Evolutionary conservation across 2,113 vertebrate species (phyloP).

Genomic region (Marmota monax): DNA sequence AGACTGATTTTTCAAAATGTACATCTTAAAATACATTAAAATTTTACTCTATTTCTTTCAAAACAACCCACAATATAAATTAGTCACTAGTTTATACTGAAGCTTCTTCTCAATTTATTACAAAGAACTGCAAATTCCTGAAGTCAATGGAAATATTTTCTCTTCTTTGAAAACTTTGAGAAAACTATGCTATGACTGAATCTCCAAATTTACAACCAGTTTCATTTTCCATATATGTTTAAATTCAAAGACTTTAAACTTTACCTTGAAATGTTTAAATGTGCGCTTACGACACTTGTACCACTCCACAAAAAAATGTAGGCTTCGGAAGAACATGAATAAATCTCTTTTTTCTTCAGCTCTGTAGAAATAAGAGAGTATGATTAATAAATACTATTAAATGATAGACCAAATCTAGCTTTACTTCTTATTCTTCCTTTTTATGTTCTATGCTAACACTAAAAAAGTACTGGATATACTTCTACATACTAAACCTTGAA

Average conservation of each 20-base stretch:
- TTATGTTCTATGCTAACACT: background rate
- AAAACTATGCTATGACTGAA: background rate
- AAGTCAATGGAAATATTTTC: conserved; percentile 31
- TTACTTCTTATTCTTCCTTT: background rate
- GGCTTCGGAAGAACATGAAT: conserved; percentile 91
- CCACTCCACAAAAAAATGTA: conserved; percentile 91
- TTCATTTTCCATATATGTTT: conserved; percentile 47
- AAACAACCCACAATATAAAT: conserved; percentile 44
- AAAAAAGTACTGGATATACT: background rate
- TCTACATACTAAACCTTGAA: background rate
- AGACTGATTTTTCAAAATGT: conserved; percentile 49
- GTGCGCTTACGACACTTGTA: conserved; percentile 89
- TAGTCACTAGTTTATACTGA: background rate
- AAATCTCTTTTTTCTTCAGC: conserved; percentile 89
- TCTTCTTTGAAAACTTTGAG: conserved; percentile 41
- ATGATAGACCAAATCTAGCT: background rate
- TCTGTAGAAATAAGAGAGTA: conserved; percentile 85
- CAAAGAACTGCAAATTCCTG: conserved; percentile 45
- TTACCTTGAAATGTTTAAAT: conserved; percentile 95
- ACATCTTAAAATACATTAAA: conserved; percentile 9
- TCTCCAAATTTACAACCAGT: conserved; percentile 28
- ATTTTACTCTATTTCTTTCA: background rate
- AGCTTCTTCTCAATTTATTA: conserved; percentile 30
- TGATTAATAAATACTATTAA: conserved; percentile 50
- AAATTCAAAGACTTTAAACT: conserved; percentile 63